These are phyloP conservation scores for Hyppa rectilinea DNA, from an alignment of 2,888 invertebrate genomes.

Conservation along the genomic window DNA sequence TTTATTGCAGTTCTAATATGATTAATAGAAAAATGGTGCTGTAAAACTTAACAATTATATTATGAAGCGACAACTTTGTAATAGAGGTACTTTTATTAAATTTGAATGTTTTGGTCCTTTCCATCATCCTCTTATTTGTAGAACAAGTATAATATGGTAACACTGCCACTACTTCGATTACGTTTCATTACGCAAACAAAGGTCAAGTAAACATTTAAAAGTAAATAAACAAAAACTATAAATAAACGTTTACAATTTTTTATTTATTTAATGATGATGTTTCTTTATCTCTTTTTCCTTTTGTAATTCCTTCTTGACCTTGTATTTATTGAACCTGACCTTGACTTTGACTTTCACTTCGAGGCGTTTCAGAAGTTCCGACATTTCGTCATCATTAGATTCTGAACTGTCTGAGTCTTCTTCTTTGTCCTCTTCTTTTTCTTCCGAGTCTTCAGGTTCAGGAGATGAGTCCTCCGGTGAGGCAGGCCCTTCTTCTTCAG, in stretches of 20 bases:
- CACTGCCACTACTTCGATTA: constrained; percentile 5
- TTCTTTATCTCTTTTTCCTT: constrained; percentile 52
- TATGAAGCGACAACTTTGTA: neutral
- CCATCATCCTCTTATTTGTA: neutral
- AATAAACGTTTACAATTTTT: neutral
- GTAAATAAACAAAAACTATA: constrained; percentile 33
- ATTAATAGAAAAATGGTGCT: neutral
- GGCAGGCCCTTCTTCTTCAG: constrained; percentile 60
- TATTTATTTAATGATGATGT: constrained; percentile 2
- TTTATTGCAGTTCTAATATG: constrained; percentile 7
- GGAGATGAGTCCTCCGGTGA: constrained; percentile 28
- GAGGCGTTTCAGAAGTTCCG: constrained; percentile 80
- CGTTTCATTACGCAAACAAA: constrained; percentile 20
- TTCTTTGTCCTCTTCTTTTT: constrained; percentile 59
- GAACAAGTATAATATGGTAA: constrained; percentile 16
- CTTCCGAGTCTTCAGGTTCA: constrained; percentile 59
- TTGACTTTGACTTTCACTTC: constrained; percentile 85
- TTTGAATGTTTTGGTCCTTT: neutral
- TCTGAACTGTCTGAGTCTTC: constrained; percentile 68
- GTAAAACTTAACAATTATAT: neutral
- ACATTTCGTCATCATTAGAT: constrained; percentile 74
- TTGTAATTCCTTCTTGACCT: constrained; percentile 69
- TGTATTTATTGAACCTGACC: constrained; percentile 80
- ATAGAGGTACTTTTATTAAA: neutral
- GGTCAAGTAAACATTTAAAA: constrained; percentile 16